A percentile compares a stretch with the other conserved stretches of the same genome.
phyloP scores from a whole-genome alignment of 2,888 invertebrate species.

The Lottia scabra region DNA sequence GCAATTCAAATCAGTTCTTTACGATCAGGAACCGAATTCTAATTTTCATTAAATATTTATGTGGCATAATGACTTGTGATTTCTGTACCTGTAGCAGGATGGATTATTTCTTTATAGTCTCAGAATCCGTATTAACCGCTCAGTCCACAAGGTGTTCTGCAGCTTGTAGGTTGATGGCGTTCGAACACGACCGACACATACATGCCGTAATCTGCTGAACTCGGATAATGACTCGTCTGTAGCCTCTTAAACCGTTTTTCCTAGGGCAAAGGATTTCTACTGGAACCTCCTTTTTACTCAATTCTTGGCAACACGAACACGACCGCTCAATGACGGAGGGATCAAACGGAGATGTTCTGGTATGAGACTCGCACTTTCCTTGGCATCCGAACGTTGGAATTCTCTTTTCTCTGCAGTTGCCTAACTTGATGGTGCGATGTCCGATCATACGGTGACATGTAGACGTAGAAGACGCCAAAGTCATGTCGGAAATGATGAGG shows the following conservation, averaged over 20 bases:
- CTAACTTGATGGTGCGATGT: not conserved
- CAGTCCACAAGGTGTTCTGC: not conserved
- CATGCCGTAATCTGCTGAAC: not conserved
- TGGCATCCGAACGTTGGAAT: not conserved
- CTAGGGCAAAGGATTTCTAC: not conserved
- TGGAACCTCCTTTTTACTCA: not conserved
- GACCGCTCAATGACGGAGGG: not conserved
- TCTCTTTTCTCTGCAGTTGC: not conserved
- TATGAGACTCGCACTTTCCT: not conserved
- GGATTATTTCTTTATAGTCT: too few relatives aligned
- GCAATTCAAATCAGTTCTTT: too few relatives aligned
- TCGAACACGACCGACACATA: not conserved
- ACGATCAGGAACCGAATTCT: too few relatives aligned
- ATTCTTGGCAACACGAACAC: not conserved
- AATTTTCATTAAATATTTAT: too few relatives aligned
- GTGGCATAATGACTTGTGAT: too few relatives aligned
- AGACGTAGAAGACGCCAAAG: too few relatives aligned
- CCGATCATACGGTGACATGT: too few relatives aligned
- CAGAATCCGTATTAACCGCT: too few relatives aligned
- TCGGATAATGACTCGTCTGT: not conserved
- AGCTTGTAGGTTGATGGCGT: not conserved
- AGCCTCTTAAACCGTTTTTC: not conserved
- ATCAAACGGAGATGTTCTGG: not conserved
- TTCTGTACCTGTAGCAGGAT: too few relatives aligned
- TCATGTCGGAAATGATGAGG: too few relatives aligned